These are phyloP conservation scores for Upupa epops DNA, from an alignment of 2,113 vertebrate species.

Conservation along the genomic window DNA sequence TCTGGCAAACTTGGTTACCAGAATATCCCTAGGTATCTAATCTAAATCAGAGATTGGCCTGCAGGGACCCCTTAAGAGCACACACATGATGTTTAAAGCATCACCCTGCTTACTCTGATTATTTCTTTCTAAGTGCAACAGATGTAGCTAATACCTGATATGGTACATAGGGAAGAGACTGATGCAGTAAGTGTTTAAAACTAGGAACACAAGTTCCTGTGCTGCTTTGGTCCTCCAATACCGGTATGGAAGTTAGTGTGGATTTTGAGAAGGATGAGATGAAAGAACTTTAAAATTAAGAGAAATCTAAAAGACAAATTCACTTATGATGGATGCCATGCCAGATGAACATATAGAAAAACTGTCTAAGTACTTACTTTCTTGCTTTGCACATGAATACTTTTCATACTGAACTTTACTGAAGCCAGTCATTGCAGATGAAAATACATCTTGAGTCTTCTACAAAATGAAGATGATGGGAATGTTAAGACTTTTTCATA, in stretches of 20 bases:
- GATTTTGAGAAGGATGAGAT: background rate
- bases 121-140: background rate
- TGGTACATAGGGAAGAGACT: background rate
- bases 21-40: background rate
- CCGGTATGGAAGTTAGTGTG: fast-evolving
- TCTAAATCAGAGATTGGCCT: background rate
- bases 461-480: background rate
- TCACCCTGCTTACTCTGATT: background rate
- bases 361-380: background rate
- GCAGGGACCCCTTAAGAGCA: background rate
- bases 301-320: background rate
- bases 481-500: background rate
- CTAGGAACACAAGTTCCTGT: background rate
- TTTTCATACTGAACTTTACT: background rate
- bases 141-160: background rate
- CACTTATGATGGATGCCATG: background rate
- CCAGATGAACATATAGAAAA: background rate
- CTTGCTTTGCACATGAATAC: background rate
- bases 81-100: background rate
- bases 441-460: background rate
- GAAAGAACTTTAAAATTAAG: background rate
- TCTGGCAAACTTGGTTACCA: background rate
- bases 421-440: background rate
- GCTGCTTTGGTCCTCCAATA: background rate
- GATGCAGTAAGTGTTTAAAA: background rate